Conservation (phyloP, 2,888 invertebrate genomes). For the Bugula neritina region DNA sequence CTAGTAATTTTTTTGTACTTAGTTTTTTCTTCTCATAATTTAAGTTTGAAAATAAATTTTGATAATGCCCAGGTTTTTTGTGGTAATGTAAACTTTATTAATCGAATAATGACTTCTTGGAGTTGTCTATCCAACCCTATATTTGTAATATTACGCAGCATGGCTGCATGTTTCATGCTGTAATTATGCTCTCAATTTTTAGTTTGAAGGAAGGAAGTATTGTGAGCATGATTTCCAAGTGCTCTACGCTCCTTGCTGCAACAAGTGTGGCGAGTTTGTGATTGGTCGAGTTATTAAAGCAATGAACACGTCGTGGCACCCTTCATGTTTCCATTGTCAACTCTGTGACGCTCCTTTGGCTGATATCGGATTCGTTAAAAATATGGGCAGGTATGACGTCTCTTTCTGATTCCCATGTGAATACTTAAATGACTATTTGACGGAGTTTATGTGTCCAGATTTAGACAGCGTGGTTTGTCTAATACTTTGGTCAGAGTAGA, state of each 20-base stretch:
- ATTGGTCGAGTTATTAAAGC: conserved; percentile 99
- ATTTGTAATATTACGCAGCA: not conserved
- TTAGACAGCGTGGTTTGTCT: not conserved
- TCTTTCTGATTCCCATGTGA: too few species aligned
- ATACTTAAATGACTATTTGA: not conserved
- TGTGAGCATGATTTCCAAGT: conserved; percentile 99
- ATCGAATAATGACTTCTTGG: not conserved
- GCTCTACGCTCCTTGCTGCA: conserved; percentile 83
- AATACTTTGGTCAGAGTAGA: too few species aligned
- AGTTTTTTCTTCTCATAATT: too few species aligned
- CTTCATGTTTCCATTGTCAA: conserved; percentile 92
- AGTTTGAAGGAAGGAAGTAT: conserved; percentile 95
- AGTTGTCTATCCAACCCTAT: not conserved
- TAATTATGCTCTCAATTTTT: conserved; percentile 36
- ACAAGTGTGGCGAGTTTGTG: conserved; percentile 82
- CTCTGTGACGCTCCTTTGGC: conserved; percentile 85
- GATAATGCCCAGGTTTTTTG: not conserved
- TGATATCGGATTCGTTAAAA: conserved; percentile 86
- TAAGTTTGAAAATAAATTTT: too few species aligned
- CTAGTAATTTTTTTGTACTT: too few species aligned
- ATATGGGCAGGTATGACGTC: conserved; percentile 59
- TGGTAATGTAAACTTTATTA: not conserved
- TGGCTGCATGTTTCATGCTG: not conserved
- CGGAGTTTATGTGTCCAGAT: not conserved
- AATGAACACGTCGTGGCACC: conserved; percentile 99